Conservation (phyloP, 2,797 vertebrate species). For the Oreochromis grahami region DNA sequence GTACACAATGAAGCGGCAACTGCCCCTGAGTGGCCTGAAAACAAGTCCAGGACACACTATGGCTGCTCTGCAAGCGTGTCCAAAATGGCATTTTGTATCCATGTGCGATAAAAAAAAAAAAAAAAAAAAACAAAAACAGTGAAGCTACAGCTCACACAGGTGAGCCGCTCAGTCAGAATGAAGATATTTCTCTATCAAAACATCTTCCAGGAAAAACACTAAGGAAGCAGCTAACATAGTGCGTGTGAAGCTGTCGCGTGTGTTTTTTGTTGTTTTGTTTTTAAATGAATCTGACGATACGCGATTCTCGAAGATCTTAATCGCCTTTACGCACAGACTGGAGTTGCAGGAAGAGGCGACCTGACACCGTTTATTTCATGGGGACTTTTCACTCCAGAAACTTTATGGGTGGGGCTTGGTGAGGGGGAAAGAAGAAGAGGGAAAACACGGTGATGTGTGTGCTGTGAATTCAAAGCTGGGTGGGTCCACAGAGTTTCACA, state of each 20-base stretch:
- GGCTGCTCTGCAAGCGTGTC: neutral
- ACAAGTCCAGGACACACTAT: neutral
- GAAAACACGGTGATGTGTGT: slow-evolving; percentile 62
- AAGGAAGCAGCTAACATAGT: neutral
- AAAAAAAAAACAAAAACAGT: neutral
- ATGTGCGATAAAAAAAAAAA: neutral
- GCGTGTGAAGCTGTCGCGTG: neutral
- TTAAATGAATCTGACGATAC: neutral
- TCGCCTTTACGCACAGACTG: neutral
- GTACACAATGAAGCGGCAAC: neutral
- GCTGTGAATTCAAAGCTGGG: slow-evolving; percentile 63
- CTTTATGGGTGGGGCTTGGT: slow-evolving; percentile 75
- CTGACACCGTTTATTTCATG: slow-evolving; percentile 27
- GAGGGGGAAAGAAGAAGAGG: slow-evolving; percentile 56
- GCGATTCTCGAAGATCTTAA: neutral
- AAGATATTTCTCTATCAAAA: neutral
- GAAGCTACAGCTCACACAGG: neutral
- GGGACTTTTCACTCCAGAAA: slow-evolving; percentile 40
- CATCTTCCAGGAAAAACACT: neutral
- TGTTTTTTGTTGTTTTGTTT: neutral
- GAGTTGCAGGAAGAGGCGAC: neutral
- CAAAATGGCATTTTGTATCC: neutral
- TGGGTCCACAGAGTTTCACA: slow-evolving; percentile 67
- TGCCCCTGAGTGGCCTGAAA: neutral
- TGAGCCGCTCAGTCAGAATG: neutral